Base-by-base conservation (phyloP, 2,888 invertebrate genomes). In the Pyralis farinalis region DNA sequence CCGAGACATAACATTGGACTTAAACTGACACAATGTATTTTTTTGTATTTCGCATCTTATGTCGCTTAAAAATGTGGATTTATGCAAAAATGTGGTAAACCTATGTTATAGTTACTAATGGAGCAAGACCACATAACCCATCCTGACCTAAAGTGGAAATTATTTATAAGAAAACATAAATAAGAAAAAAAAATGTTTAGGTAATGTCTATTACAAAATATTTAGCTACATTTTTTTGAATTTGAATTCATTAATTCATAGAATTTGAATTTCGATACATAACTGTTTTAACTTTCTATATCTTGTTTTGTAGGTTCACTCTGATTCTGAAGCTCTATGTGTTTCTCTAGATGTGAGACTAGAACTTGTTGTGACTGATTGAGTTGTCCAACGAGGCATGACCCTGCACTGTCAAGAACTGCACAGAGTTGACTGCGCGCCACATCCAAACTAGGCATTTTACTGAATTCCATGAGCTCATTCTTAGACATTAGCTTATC, bases 351-450 rank as follows among this genome's bases (percentile, higher is more conserved):
- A 48, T 94, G 90, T 47, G 91, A 90, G 1, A 94, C 92, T 30
- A 96, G 83, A 28, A 86, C 90, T 49, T 91, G 91, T 65, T 94
- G 95, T 68, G 92, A 93, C 42, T 91, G 91, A 57, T 91, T 93
- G 22, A 96, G 80, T 59, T 94, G 92, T 38, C 85, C 83, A 12
- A 93, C 93, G 34, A 96, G 63, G 50, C 91, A 88, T 25, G 90
- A 90, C 6, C 92, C 94, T 3, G 92, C 92, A 65, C 88, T 91
- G 51, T 93, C 91, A 0, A 96, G 81, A 0, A 93, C 90, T 37
- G 93, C 91, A 44, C 95, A 94, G 36, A 96, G 79, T 55, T 92
- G 91, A 40, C 93, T 91, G 63, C 93, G 92, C 0, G 92, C 92
- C 11, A 90, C 80, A 55, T 92, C 91, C 34, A 96, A 66, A 63